A percentile compares a stretch with the other conserved stretches of the same genome.
Conservation (phyloP, 2,113 vertebrate genomes). For the Pomatorhinus ruficollis region DNA sequence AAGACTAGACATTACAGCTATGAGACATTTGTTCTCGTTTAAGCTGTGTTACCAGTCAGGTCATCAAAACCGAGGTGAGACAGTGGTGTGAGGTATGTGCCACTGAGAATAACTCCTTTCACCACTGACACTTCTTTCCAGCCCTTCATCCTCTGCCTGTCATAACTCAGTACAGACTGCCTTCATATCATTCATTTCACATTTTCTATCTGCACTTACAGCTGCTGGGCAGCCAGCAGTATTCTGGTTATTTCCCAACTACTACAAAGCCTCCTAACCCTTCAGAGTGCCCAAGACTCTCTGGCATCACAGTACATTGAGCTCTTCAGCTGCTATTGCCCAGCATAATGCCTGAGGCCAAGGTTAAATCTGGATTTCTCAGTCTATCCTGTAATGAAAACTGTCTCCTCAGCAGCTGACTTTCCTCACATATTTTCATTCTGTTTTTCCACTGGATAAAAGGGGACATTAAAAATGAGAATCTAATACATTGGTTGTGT, state of each 20-base stretch:
- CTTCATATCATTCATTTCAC: not conserved
- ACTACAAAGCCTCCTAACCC: not conserved
- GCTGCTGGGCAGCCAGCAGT: not conserved
- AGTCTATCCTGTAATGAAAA: not conserved
- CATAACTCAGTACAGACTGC: not conserved
- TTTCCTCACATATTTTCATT: not conserved
- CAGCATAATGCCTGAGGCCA: not conserved
- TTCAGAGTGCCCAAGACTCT: not conserved
- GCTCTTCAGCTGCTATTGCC: not conserved
- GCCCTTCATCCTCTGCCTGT: not conserved
- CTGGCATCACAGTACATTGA: fast-evolving
- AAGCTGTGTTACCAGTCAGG: not conserved
- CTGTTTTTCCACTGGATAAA: not conserved
- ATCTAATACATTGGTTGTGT: not conserved
- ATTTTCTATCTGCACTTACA: not conserved
- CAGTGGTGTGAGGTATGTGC: not conserved
- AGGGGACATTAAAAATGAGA: not conserved
- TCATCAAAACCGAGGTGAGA: not conserved
- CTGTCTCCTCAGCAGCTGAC: not conserved
- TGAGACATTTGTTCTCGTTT: not conserved
- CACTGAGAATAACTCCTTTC: not conserved
- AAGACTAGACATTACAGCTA: not conserved
- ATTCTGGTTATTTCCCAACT: not conserved
- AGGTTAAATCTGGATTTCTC: not conserved
- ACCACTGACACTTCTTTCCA: not conserved